A percentile compares a stretch with the other conserved stretches of the same genome.
Evolutionary conservation across 2,113 vertebrate genomes (phyloP).

Genomic region (Alouatta palliata): DNA sequence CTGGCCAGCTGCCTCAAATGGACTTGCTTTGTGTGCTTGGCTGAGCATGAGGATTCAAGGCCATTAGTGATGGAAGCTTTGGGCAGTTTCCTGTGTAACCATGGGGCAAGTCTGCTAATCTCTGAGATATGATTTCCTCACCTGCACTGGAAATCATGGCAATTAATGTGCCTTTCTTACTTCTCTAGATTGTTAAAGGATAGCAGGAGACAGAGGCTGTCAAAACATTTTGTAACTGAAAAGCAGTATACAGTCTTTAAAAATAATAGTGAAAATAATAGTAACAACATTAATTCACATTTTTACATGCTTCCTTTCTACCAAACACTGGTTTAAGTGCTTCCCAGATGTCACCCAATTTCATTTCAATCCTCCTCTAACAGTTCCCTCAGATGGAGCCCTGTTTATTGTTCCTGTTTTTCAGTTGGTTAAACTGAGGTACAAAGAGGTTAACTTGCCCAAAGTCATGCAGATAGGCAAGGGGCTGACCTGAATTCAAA

Average conservation of each 20-base stretch:
- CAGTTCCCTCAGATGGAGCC: neutral
- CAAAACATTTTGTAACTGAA: neutral
- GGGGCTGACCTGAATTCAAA: neutral
- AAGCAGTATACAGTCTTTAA: neutral
- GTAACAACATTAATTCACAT: neutral
- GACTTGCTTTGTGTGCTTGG: neutral
- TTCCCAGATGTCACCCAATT: neutral
- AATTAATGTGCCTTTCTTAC: neutral
- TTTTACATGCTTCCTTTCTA: neutral
- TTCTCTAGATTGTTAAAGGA: neutral
- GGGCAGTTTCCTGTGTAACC: neutral
- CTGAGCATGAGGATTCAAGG: neutral
- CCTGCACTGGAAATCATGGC: neutral
- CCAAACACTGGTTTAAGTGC: neutral
- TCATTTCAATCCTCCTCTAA: conserved; percentile 5
- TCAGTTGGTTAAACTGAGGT: neutral
- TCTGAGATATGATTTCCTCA: neutral
- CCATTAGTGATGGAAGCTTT: neutral
- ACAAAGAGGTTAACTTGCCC: neutral
- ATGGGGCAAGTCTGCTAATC: neutral
- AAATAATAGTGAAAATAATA: neutral
- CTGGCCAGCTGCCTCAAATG: neutral
- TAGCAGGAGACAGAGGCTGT: neutral
- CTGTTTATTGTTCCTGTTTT: neutral
- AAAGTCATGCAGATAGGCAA: neutral